Base-by-base conservation (phyloP, 2,888 invertebrate species). In the Podabrus alpinus region DNA sequence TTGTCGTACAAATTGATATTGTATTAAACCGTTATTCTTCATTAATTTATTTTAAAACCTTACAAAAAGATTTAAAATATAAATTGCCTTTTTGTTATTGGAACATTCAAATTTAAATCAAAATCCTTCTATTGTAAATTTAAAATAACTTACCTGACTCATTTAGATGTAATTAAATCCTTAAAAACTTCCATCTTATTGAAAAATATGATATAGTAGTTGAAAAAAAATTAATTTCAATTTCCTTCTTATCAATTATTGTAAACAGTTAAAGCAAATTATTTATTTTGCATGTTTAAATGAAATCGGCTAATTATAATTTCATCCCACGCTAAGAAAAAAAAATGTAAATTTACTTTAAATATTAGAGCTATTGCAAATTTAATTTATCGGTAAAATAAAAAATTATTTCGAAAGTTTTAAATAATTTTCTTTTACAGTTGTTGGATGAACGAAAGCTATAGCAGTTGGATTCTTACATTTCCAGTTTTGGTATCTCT, bases 381-480 rank as follows among this genome's bases (percentile, higher is more conserved):
- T 45, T 45, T n/a, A 45, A n/a, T 45, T 9, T n/a, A 7, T 45
- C 7, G 0, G n/a, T 45, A n/a, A 45, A 45, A 45, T n/a, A n/a
- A 45, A 45, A 45, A 5, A 45, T 45, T n/a, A n/a, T 7, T 45
- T n/a, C 0, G 9, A 45, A 17, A 21, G 2, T 66, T 59, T 24
- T 60, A 69, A 15, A 13, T 9, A 17, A 17, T 11, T 21, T 24
- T 29, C 11, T 73, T 25, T 85, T 82, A 62, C 81, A 93, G 93
- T 77, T 93, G 93, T 86, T 93, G 93, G 93, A 90, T 92, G 84
- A 89, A 91, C 66, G 89, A 91, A 66, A 91, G 91, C 77, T 87
- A 90, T 75, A 88, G 89, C n/a, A 88, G 90, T 76, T 92, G 92
- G 91, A 91, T 93, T 74, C 88, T 93, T 71, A 89, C 89, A 59